These are phyloP conservation scores for Phacellophora camtschatica DNA, from an alignment of 30 jellyfish, hydroid and myxozoan species.

Conservation along the genomic window DNA sequence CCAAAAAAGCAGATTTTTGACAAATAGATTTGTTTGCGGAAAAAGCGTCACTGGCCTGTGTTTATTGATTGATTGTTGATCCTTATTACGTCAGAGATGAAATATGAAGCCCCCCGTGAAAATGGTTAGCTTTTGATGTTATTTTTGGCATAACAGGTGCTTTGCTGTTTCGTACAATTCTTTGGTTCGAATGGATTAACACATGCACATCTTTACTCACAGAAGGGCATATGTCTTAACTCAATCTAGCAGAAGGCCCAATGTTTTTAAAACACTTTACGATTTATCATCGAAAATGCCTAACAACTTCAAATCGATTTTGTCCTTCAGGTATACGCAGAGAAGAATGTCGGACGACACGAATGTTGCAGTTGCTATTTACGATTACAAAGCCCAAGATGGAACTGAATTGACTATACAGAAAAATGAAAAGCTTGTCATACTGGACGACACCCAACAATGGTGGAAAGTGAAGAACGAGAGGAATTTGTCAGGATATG, in stretches of 20 bases:
- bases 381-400: constrained; percentile 91
- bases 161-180: too few relatives aligned
- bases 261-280: too few relatives aligned
- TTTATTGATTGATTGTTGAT: too few relatives aligned
- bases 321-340: constrained; percentile 11
- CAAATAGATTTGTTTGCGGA: too few relatives aligned
- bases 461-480: constrained; percentile 99
- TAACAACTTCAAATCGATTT: constrained; percentile 11
- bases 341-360: constrained; percentile 77
- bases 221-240: too few relatives aligned
- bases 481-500: constrained; percentile 73
- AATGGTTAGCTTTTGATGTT: background rate
- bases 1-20: too few relatives aligned
- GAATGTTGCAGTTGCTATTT: constrained; percentile 85
- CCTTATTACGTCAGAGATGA: too few relatives aligned
- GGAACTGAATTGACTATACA: constrained; percentile 82
- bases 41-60: too few relatives aligned
- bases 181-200: too few relatives aligned
- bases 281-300: constrained; percentile 18
- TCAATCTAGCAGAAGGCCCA: too few relatives aligned
- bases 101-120: constrained; percentile 11
- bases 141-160: background rate
- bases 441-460: constrained; percentile 88
- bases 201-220: too few relatives aligned
- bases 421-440: constrained; percentile 76